These are phyloP conservation scores for Drosophila orosa DNA, from an alignment of 1,140 invertebrate genomes.

Conservation along the genomic window DNA sequence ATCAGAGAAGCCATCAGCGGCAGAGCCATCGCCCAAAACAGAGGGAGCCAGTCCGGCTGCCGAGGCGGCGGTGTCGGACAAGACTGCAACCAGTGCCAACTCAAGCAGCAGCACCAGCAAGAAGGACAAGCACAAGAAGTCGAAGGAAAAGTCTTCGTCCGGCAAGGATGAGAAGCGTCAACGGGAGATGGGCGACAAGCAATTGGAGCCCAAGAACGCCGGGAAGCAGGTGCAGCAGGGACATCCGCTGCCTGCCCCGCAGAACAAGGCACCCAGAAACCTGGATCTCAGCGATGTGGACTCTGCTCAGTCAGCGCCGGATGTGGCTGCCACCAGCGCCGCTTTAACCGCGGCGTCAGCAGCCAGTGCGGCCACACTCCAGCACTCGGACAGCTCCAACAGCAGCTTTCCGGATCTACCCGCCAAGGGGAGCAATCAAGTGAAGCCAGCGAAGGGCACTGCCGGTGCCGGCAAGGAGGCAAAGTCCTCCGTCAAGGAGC, in stretches of 20 bases:
- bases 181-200: conserved; percentile 44
- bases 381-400: conserved; percentile 83
- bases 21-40: conserved; percentile 47
- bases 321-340: conserved; percentile 58
- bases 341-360: conserved; percentile 66
- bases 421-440: conserved; percentile 46
- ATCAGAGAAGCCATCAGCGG: conserved; percentile 25
- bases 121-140: conserved; percentile 75
- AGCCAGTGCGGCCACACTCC: conserved; percentile 74
- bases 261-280: conserved; percentile 58
- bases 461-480: conserved; percentile 35
- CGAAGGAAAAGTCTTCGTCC: conserved; percentile 59
- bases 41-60: conserved; percentile 36
- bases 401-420: conserved; percentile 82
- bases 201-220: conserved; percentile 40
- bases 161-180: conserved; percentile 81
- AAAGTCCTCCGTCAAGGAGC: conserved; percentile 56
- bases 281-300: conserved; percentile 77
- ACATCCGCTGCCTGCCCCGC: conserved; percentile 23
- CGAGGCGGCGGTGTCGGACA: conserved; percentile 21
- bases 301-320: conserved; percentile 70
- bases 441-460: conserved; percentile 40
- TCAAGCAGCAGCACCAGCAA: conserved; percentile 41
- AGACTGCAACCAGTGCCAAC: conserved; percentile 23
- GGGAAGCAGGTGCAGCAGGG: conserved; percentile 35